phyloP scores from a whole-genome alignment of 2,888 invertebrate genomes.

The Acanthoscelides obtectus region DNA sequence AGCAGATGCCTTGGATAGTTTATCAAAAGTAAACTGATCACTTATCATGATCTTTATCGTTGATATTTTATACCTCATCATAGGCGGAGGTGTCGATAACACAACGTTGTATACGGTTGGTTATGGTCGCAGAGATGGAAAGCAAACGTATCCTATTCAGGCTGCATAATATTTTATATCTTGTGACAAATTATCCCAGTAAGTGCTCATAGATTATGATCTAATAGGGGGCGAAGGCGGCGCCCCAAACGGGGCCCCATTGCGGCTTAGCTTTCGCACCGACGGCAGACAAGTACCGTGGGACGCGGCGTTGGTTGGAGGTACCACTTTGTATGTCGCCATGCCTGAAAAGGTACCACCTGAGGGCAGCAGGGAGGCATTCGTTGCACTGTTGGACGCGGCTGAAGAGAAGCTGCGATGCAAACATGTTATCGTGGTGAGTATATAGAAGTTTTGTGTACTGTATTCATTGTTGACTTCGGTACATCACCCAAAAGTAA shows the following conservation, averaged over 20 bases:
- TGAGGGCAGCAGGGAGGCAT: constrained; percentile 92
- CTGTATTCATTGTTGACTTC: too few relatives aligned
- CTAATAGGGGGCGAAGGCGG: constrained; percentile 63
- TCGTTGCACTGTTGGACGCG: constrained; percentile 89
- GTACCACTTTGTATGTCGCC: constrained; percentile 77
- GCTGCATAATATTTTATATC: too few relatives aligned
- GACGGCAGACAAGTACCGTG: constrained; percentile 39
- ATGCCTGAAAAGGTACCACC: constrained; percentile 81
- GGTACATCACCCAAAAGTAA: too few relatives aligned
- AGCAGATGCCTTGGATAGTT: too few relatives aligned
- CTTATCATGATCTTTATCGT: too few relatives aligned
- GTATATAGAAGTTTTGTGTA: constrained; percentile 17
- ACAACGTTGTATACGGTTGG: too few relatives aligned
- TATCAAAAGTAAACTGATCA: too few relatives aligned
- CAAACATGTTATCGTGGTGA: constrained; percentile 68
- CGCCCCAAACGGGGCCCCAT: constrained; percentile 43
- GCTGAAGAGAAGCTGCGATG: constrained; percentile 90
- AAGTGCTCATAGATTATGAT: background rate
- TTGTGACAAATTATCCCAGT: background rate
- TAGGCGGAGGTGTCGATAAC: too few relatives aligned
- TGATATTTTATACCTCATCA: too few relatives aligned
- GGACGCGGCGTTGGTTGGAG: constrained; percentile 53
- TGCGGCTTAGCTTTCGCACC: constrained; percentile 48
- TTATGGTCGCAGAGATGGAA: too few relatives aligned
- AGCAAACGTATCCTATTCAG: too few relatives aligned